phyloP scores from a whole-genome alignment of 2,113 vertebrate species.

The Polypterus senegalus region DNA sequence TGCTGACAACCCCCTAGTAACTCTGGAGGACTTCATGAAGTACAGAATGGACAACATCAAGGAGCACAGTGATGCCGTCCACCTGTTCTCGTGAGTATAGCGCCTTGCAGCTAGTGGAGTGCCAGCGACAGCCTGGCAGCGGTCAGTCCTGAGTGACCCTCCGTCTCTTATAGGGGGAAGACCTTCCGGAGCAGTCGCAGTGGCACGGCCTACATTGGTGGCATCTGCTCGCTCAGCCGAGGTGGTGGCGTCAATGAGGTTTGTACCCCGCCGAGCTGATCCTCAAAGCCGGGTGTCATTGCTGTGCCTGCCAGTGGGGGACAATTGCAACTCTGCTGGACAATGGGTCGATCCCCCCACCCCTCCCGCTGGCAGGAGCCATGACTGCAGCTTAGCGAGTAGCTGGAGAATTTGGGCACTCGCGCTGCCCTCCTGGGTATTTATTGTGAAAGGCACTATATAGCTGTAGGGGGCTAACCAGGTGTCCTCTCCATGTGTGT shows the following conservation, averaged over 20 bases:
- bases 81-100: conserved; percentile 80
- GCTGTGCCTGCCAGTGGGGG: no score
- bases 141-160: not conserved
- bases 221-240: conserved; percentile 63
- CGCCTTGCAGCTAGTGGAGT: not conserved
- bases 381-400: not conserved
- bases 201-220: conserved; percentile 75
- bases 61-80: conserved; percentile 70
- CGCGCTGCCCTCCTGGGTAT: no score
- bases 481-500: conserved; percentile 2
- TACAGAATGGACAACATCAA: conserved; percentile 65
- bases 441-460: no score
- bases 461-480: no score
- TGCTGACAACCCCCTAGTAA: conserved; percentile 66
- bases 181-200: conserved; percentile 84
- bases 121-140: not conserved
- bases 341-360: not conserved
- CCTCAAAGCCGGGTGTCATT: no score
- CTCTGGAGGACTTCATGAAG: conserved; percentile 74
- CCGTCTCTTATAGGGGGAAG: conserved; percentile 53
- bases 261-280: not conserved
- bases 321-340: no score
- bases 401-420: no score
- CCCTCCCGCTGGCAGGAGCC: not conserved
- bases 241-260: conserved; percentile 83